Evolutionary conservation across 2,888 invertebrate genomes (phyloP), one percentile per base, ranked within the genome.

Genomic region (Ichneumon xanthorius): DNA sequence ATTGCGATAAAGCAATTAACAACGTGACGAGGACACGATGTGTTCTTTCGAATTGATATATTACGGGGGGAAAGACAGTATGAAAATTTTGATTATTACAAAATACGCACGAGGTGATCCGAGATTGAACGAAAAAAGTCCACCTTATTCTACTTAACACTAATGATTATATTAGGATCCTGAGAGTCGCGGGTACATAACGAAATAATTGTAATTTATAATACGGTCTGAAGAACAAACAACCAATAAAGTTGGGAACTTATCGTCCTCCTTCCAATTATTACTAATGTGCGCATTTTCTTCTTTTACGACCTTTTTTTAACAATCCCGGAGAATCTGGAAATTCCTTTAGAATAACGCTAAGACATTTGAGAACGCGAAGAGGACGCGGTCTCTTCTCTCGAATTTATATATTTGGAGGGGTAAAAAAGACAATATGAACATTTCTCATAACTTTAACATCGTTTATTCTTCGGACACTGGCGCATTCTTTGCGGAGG

Each of bases 51-150:
- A 48, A 26, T 26, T 26, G 2, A 26, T 26, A 26, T 26, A 26
- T 26, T 26, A 3, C 3, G 26, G 3, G 26, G 3, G 26, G 26
- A 26, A 2, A 26, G 26, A 26, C 26, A 26, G 26, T 1, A 26
- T 26, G 26, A 26, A 26, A 26, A 26, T 26, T 19, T n/a, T 9
- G 33, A 72, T 19, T 19, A 22, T 78, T 78, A 58, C 72, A 58
- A 61, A 81, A 76, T 68, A 30, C 19, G 14, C 40, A 16, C 22
- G n/a, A 73, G 45, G 58, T 50, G 37, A 50, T 33, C 61, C 61
- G 26, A n/a, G 9, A 26, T 61, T 26, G 14, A 45, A 45, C 4
- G 19, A 53, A 14, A 6, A 37, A 19, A 76, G n/a, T 19, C 37
- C 37, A 19, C 33, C 50, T 65, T 9, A 37, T 37, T 37, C 50